These are phyloP conservation scores for Sicus ferrugineus DNA, from an alignment of 2,888 invertebrate species.

Conservation along the genomic window DNA sequence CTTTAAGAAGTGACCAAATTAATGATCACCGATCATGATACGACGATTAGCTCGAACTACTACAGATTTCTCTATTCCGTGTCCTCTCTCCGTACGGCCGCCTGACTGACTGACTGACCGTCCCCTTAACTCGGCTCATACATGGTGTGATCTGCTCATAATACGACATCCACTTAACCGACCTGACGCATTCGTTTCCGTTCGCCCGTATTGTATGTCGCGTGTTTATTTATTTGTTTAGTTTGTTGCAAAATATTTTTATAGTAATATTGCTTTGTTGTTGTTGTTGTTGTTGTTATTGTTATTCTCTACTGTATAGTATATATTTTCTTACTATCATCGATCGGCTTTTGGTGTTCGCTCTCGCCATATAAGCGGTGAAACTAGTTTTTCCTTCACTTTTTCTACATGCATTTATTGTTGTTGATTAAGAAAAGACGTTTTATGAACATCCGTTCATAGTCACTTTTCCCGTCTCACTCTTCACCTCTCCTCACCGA, in stretches of 20 bases:
- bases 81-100: background rate
- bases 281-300: slow-evolving; percentile 15
- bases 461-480: slow-evolving; percentile 14
- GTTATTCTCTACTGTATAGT: slow-evolving; percentile 3
- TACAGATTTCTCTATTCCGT: too few relatives aligned
- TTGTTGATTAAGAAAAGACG: slow-evolving; percentile 1
- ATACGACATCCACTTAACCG: slow-evolving; percentile 34
- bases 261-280: slow-evolving; percentile 19
- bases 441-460: slow-evolving; percentile 31
- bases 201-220: slow-evolving; percentile 30
- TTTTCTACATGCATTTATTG: slow-evolving; percentile 12
- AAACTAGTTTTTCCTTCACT: slow-evolving; percentile 22
- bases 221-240: background rate
- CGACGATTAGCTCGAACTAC: too few relatives aligned
- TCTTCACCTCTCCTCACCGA: background rate
- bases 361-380: slow-evolving; percentile 19
- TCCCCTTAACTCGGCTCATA: too few relatives aligned
- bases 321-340: slow-evolving; percentile 2
- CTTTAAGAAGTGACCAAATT: too few relatives aligned
- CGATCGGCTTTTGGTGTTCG: slow-evolving; percentile 1
- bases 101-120: background rate
- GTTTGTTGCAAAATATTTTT: slow-evolving; percentile 22
- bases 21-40: too few relatives aligned
- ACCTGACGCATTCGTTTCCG: slow-evolving; percentile 47
- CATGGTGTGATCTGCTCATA: background rate